Conservation (phyloP, 2,888 invertebrate species). For the Spatulosminthurus flaviceps region DNA sequence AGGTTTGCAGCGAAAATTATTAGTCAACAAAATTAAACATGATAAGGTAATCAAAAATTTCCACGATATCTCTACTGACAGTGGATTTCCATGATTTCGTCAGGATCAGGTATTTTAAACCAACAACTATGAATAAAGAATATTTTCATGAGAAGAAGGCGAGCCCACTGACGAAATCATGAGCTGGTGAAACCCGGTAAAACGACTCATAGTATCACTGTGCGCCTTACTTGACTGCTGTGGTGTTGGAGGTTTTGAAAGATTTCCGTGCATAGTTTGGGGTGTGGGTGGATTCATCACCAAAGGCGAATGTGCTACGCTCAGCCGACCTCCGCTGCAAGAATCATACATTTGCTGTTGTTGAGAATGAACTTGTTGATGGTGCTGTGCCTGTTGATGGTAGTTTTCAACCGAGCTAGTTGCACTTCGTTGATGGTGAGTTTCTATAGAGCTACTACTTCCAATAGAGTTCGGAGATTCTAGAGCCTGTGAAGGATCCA, state of each 20-base stretch:
- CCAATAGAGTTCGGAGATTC: slow-evolving; percentile 62
- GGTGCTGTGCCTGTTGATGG: slow-evolving; percentile 55
- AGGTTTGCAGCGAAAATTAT: too few relatives aligned
- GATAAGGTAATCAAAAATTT: neutral
- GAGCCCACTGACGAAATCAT: too few relatives aligned
- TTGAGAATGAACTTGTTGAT: slow-evolving; percentile 53
- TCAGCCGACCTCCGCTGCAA: slow-evolving; percentile 50
- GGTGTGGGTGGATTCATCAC: slow-evolving; percentile 62
- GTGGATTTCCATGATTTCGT: too few relatives aligned
- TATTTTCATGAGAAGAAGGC: too few relatives aligned
- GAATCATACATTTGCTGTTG: slow-evolving; percentile 50
- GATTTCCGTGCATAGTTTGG: slow-evolving; percentile 50
- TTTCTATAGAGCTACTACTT: slow-evolving; percentile 57
- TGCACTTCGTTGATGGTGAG: slow-evolving; percentile 57
- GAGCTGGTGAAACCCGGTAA: too few relatives aligned
- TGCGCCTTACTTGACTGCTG: slow-evolving; percentile 55
- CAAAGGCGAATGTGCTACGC: slow-evolving; percentile 59
- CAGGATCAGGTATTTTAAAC: too few relatives aligned
- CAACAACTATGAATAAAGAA: too few relatives aligned
- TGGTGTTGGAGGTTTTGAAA: slow-evolving; percentile 58
- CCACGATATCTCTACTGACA: neutral
- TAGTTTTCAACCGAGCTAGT: slow-evolving; percentile 57
- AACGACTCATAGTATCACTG: too few relatives aligned
- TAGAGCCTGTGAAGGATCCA: slow-evolving; percentile 58
- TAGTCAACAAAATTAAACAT: neutral